phyloP scores from a whole-genome alignment of 1,140 invertebrate genomes.

The honey bee (Apis mellifera) region Amel_HAv3.1 CM009931.2:394501-395000 shows the following conservation, averaged over 20 bases:
- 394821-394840: neutral
- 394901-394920: neutral
- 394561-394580: neutral
- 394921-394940: constrained; percentile 13
- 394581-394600: constrained; percentile 20
- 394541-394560: too few species aligned
- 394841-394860: neutral
- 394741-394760: neutral
- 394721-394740: neutral
- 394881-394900: neutral
- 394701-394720: constrained; percentile 16
- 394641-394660: constrained; percentile 26
- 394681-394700: neutral
- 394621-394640: neutral
- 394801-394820: neutral
- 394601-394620: constrained; percentile 15
- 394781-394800: constrained; percentile 25
- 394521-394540: too few species aligned
- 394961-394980: too few species aligned
- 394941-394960: too few species aligned
- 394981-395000: too few species aligned
- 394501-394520: neutral
- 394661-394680: neutral
- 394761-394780: constrained; percentile 40
- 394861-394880: neutral